These are phyloP conservation scores for Hartigia nigra DNA, from an alignment of 2,888 invertebrate genomes.

Conservation along the genomic window DNA sequence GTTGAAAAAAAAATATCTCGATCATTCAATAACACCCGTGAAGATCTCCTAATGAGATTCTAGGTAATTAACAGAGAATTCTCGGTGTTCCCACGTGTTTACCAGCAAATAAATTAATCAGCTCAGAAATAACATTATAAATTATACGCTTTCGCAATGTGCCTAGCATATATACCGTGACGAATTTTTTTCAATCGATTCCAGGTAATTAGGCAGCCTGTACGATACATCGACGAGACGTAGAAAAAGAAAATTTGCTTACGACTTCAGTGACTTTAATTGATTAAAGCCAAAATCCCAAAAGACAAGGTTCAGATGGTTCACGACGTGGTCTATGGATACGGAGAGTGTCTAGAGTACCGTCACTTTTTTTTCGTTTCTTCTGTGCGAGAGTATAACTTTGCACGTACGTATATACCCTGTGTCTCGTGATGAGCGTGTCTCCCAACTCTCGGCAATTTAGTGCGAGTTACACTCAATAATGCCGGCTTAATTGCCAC, in stretches of 20 bases:
- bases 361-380: constrained; percentile 18
- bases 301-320: not conserved
- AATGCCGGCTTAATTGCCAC: constrained; percentile 44
- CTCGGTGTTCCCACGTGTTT: not conserved
- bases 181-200: not conserved
- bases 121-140: not conserved
- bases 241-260: not conserved
- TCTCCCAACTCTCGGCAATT: constrained; percentile 51
- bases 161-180: not conserved
- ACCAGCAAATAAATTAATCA: not conserved
- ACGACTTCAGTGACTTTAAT: not conserved
- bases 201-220: not conserved
- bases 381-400: constrained; percentile 24
- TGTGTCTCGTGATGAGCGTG: constrained; percentile 17
- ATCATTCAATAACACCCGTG: not conserved
- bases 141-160: not conserved
- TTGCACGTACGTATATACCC: constrained; percentile 11
- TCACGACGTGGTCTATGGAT: not conserved
- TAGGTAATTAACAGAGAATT: not conserved
- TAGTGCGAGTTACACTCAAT: constrained; percentile 45
- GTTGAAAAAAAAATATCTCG: not conserved
- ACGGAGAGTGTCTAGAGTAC: not conserved
- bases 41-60: not conserved
- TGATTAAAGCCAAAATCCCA: not conserved
- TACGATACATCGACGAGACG: not conserved